phyloP scores from a whole-genome alignment of 1,140 invertebrate genomes.

The Drosophila biarmipes region DNA sequence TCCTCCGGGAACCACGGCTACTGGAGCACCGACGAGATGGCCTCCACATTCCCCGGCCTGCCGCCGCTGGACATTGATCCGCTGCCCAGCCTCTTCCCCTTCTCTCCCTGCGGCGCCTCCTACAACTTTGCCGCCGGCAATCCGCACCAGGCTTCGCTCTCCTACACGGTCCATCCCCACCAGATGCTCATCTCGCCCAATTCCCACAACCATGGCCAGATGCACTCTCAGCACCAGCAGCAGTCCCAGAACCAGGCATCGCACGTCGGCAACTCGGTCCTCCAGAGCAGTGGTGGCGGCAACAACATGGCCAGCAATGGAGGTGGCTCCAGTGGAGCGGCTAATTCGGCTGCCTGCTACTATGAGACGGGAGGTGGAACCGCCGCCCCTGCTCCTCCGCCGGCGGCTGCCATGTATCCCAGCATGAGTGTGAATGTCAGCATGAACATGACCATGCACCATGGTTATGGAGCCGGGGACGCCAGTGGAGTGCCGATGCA shows the following conservation, averaged over 20 bases:
- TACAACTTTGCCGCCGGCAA: conserved; percentile 86
- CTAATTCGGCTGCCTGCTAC: conserved; percentile 55
- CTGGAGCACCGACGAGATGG: conserved; percentile 91
- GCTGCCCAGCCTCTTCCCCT: conserved; percentile 89
- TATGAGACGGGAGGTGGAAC: conserved; percentile 55
- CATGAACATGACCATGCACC: conserved; percentile 99
- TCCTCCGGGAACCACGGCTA: conserved; percentile 77
- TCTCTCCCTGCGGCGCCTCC: conserved; percentile 88
- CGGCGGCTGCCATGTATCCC: conserved; percentile 88
- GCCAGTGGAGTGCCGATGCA: conserved; percentile 85
- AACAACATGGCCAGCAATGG: conserved; percentile 29
- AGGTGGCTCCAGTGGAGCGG: conserved; percentile 17
- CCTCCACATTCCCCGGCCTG: conserved; percentile 89
- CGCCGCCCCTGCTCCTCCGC: conserved; percentile 17
- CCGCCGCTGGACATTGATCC: conserved; percentile 91
- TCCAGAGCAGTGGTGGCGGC: conserved; percentile 49
- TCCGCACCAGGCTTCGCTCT: conserved; percentile 85
- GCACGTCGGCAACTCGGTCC: conserved; percentile 69
- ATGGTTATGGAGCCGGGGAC: conserved; percentile 89
- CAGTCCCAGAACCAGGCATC: conserved; percentile 68
- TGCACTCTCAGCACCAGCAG: conserved; percentile 55
- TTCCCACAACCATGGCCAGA: conserved; percentile 51
- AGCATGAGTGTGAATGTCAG: conserved; percentile 98
- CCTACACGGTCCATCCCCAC: conserved; percentile 85
- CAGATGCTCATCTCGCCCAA: conserved; percentile 84